These are phyloP conservation scores for Zaprionus camerounensis DNA, from an alignment of 1,140 invertebrate species.

Conservation along the genomic window DNA sequence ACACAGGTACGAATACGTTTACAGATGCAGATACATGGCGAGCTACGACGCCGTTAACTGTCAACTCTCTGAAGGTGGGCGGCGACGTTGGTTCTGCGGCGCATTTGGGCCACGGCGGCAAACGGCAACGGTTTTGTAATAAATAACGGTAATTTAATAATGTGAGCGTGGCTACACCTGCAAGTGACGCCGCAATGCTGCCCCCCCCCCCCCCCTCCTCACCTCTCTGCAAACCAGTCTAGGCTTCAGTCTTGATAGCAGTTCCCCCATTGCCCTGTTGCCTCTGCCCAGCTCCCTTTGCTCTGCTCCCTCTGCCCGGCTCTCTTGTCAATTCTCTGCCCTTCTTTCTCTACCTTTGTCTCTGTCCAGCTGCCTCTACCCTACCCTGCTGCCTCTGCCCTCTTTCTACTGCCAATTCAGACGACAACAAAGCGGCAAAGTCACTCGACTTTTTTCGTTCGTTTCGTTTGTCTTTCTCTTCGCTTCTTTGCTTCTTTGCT, in stretches of 20 bases:
- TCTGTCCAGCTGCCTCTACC: too few species aligned
- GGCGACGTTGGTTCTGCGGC: conserved; percentile 52
- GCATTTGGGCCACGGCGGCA: conserved; percentile 72
- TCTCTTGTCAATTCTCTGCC: too few species aligned
- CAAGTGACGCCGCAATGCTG: background rate
- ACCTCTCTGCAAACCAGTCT: conserved; percentile 36
- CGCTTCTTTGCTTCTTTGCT: background rate
- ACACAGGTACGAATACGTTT: background rate
- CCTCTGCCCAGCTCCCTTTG: background rate
- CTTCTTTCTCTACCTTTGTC: too few species aligned
- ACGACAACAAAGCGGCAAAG: conserved; percentile 57
- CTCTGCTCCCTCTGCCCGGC: background rate
- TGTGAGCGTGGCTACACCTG: conserved; percentile 69
- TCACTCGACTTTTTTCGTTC: conserved; percentile 36
- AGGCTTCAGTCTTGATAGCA: conserved; percentile 1
- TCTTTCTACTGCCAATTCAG: conserved; percentile 29
- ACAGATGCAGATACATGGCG: conserved; percentile 23
- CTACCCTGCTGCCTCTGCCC: too few species aligned
- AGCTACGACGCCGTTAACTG: conserved; percentile 35
- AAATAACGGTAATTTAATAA: conserved; percentile 82
- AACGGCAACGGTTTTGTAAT: conserved; percentile 72
- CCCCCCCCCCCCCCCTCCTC: background rate
- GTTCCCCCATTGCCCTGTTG: background rate
- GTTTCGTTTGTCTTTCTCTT: conserved; percentile 22
- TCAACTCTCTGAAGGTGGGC: conserved; percentile 46